Conservation (phyloP, 2,113 vertebrate species). For the Odocoileus hemionus region DNA sequence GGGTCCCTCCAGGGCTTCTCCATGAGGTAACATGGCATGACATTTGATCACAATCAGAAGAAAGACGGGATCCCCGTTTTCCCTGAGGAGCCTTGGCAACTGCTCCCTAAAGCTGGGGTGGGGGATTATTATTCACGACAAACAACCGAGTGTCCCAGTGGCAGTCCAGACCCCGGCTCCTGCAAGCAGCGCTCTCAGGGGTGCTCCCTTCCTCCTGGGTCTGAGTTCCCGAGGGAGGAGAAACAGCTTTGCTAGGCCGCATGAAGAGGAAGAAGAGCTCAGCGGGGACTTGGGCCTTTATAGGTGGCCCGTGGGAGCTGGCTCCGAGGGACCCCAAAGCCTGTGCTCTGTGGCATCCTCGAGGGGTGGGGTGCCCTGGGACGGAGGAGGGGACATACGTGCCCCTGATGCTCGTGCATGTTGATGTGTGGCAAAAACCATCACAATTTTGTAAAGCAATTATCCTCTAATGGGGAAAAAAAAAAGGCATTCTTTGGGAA, state of each 20-base stretch:
- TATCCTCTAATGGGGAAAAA: neutral
- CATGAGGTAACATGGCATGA: neutral
- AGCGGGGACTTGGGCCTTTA: neutral
- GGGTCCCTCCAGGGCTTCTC: neutral
- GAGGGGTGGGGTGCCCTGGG: neutral
- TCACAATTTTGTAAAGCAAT: neutral
- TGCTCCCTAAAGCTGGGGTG: neutral
- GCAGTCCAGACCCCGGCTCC: neutral
- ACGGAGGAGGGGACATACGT: neutral
- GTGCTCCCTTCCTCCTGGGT: neutral
- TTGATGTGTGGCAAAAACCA: neutral
- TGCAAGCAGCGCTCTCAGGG: neutral
- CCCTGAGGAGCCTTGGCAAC: neutral
- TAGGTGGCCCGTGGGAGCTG: neutral
- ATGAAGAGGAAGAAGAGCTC: neutral
- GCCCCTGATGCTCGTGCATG: neutral
- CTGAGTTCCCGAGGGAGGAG: neutral
- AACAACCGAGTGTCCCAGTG: neutral
- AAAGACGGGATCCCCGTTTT: neutral
- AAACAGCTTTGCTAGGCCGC: slow-evolving; percentile 31
- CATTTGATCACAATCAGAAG: neutral
- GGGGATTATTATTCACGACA: neutral
- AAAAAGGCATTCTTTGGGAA: neutral
- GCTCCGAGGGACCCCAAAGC: neutral
- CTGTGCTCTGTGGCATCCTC: neutral